Percentiles rank a stretch among this genome's conserved stretches.
Evolutionary conservation across 2,797 vertebrate species (phyloP).

Genomic region (Sebastes variabilis): DNA sequence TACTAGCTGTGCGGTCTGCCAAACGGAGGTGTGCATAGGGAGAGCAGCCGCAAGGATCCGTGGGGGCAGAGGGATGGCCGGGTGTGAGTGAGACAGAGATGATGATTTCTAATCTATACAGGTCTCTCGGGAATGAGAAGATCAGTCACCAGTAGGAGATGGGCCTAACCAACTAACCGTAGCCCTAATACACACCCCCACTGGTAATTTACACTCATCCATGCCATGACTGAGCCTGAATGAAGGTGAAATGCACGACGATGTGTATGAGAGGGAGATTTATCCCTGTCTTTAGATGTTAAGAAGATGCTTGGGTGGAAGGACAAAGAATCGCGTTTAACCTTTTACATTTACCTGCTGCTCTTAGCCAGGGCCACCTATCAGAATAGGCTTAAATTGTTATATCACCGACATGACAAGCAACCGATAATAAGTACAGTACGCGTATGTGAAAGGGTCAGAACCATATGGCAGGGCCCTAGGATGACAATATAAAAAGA

Average conservation of each 20-base stretch:
- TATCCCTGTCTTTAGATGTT: conserved; percentile 51
- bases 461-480: conserved; percentile 9
- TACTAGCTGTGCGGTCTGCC: conserved; percentile 23
- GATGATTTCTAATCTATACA: conserved; percentile 65
- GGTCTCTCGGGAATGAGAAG: conserved; percentile 44
- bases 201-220: conserved; percentile 52
- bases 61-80: conserved; percentile 8
- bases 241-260: conserved; percentile 54
- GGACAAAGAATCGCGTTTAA: conserved; percentile 54
- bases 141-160: conserved; percentile 58
- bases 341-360: conserved; percentile 51
- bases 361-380: conserved; percentile 24
- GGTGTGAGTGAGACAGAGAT: conserved; percentile 31
- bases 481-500: conserved; percentile 37
- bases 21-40: conserved; percentile 35
- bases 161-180: conserved; percentile 51
- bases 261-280: conserved; percentile 44
- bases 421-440: conserved; percentile 41
- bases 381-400: conserved; percentile 39
- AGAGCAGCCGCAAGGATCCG: conserved; percentile 21
- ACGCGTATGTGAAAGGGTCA: conserved; percentile 36
- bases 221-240: conserved; percentile 31
- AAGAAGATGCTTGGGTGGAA: conserved; percentile 47
- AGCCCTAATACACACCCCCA: conserved; percentile 40
- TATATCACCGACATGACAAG: conserved; percentile 41